Base-by-base conservation (phyloP, 2,797 vertebrate genomes). In the Taeniopygia guttata region DNA sequence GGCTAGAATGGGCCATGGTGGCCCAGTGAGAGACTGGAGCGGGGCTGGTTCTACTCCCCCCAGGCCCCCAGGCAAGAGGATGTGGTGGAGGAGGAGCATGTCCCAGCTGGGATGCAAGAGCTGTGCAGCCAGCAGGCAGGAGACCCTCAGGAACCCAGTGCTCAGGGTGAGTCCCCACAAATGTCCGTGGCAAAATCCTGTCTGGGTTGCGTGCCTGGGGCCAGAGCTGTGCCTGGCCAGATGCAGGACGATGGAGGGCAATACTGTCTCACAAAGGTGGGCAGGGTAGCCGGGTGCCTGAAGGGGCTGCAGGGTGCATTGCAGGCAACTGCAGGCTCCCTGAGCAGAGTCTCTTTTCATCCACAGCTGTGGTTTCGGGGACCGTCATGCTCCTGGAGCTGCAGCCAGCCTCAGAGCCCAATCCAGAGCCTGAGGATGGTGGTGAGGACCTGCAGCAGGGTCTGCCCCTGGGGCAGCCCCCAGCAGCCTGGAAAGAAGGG, bases 321-420 rank as follows among this genome's bases (percentile, higher is more conserved):
- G 48, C 63, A 58, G 34, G 32, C 8, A 68, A 27, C 48, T 14
- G 5, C 10, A 19, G 23, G 34, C 38, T 78, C 78, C 25, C n/a
- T 0, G 0, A 30, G 19, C 8, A 2, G 48, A 88, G 16, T 60
- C 52, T 42, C 16, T 69, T 84, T 32, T 79, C 16, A 69, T 51
- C 22, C 0, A 2, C 30, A 96, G 99, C 97, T 7, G 26, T 90
- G 21, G 94, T 96, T 94, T 97, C 87, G 1, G 98, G 97, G 91
- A 98, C 99, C 93, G 97, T 98, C 29, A 90, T 99, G 80, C 97
- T 98, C 69, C 96, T 98, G 16, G 98, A 98, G 93, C 96, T 98
- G 10, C 97, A 97, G 19, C 97, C 96, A 4, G 97, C 98, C 77
- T 54, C 84, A 10, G 97, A 96, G 5, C 84, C 82, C 2, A 5